Percentiles rank a stretch among this genome's conserved stretches.
These are phyloP conservation scores for Halcyon smyrnensis DNA, from an alignment of 2,797 vertebrate genomes.

Conservation along the genomic window DNA sequence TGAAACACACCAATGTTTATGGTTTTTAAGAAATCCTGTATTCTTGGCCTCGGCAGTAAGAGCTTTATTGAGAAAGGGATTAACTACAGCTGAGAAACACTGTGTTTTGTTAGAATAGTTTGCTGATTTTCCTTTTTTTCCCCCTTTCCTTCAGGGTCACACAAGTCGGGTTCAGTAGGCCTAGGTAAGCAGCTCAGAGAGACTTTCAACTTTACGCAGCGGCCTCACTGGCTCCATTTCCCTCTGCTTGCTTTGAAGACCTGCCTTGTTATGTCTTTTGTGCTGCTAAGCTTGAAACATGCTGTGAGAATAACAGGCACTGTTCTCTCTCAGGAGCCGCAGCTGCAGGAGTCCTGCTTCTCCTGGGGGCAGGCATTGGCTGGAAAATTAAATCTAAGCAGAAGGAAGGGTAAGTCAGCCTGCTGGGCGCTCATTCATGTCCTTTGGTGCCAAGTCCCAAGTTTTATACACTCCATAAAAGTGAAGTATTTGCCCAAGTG, in stretches of 20 bases:
- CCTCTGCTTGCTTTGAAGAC: background rate
- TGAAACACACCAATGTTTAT: background rate
- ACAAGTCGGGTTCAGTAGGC: background rate
- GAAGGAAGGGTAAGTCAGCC: constrained; percentile 71
- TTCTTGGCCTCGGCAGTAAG: background rate
- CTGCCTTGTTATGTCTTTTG: fast-evolving
- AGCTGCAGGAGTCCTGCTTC: constrained; percentile 1
- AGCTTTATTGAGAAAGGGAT: background rate
- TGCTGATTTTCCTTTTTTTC: background rate
- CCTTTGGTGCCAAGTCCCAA: background rate
- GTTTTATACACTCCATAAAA: fast-evolving
- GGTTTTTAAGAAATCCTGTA: background rate
- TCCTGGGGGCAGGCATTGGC: constrained; percentile 24
- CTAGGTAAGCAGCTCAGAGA: constrained; percentile 52
- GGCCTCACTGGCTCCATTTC: background rate
- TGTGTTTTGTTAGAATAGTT: background rate
- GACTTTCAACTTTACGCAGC: background rate
- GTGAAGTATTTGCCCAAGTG: background rate
- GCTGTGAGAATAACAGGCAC: fast-evolving
- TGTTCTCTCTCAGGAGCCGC: constrained; percentile 44
- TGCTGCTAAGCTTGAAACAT: background rate
- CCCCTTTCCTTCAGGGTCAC: background rate
- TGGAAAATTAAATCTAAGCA: constrained; percentile 59
- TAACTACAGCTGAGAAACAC: background rate
- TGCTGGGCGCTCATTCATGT: background rate